Percentiles rank a stretch among this genome's conserved stretches.
Evolutionary conservation across 2,797 vertebrate species (phyloP).

Genomic region (Pygocentrus nattereri): DNA sequence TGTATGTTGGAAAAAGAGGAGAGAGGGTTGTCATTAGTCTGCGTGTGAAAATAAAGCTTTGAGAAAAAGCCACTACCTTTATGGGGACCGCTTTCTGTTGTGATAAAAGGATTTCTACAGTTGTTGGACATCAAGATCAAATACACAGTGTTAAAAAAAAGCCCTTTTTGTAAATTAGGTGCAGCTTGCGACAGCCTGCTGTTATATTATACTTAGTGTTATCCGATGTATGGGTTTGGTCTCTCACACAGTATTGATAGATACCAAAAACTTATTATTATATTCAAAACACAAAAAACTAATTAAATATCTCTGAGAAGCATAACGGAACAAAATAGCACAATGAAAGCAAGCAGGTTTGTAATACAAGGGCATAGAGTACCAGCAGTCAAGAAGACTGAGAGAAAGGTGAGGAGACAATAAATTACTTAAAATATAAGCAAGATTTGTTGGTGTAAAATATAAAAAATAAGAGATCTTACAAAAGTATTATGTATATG

Average conservation of each 20-base stretch:
- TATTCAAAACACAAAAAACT: too few relatives aligned
- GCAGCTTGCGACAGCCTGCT: not conserved
- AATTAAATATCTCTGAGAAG: not conserved
- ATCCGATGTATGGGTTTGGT: not conserved
- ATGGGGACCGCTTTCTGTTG: not conserved
- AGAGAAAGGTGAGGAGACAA: too few relatives aligned
- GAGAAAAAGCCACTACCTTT: not conserved
- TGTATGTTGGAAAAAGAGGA: conserved; percentile 17
- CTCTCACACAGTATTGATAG: not conserved
- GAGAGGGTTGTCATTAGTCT: conserved; percentile 2
- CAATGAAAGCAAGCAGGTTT: too few relatives aligned
- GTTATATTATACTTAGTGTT: not conserved
- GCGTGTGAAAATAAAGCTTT: conserved; percentile 34
- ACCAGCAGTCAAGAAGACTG: too few relatives aligned
- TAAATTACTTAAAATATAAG: too few relatives aligned
- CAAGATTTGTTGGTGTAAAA: too few relatives aligned
- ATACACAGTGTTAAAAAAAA: not conserved
- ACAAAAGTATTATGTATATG: too few relatives aligned
- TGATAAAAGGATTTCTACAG: not conserved
- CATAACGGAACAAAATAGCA: not conserved
- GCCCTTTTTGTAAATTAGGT: not conserved
- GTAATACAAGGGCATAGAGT: too few relatives aligned
- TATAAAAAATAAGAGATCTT: too few relatives aligned
- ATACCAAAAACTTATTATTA: not conserved
- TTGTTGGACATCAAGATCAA: not conserved